Evolutionary conservation across 1,140 invertebrate genomes (phyloP).

Genomic region (Solenopsis invicta): DNA sequence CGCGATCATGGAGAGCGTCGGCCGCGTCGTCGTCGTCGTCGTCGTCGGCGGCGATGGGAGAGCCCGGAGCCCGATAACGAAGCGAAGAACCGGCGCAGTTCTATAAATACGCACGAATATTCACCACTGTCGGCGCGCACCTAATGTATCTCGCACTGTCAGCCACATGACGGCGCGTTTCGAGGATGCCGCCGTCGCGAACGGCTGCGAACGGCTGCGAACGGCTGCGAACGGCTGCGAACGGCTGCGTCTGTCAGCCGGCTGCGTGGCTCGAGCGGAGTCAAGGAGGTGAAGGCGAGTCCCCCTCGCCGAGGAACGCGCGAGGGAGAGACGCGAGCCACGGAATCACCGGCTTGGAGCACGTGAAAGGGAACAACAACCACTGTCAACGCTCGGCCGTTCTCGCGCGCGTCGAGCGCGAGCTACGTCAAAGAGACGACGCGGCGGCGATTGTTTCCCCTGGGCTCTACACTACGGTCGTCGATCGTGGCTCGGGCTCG

Average conservation of each 20-base stretch:
- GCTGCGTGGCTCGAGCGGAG: background rate
- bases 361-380: slow-evolving; percentile 1
- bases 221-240: too few relatives aligned
- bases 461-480: slow-evolving; percentile 69
- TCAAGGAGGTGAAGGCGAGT: background rate
- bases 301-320: background rate
- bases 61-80: slow-evolving; percentile 15
- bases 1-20: background rate
- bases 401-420: background rate
- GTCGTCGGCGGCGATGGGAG: background rate
- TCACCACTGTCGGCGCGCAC: slow-evolving; percentile 28
- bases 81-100: background rate
- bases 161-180: slow-evolving; percentile 43
- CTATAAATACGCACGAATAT: slow-evolving; percentile 56
- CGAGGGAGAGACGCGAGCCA: background rate
- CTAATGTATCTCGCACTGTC: slow-evolving; percentile 33
- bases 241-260: background rate
- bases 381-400: slow-evolving; percentile 21
- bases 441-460: slow-evolving; percentile 75
- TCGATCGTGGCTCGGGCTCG: slow-evolving; percentile 64
- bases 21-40: too few relatives aligned
- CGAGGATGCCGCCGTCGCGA: slow-evolving; percentile 10
- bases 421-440: slow-evolving; percentile 55
- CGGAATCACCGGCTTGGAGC: background rate
- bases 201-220: too few relatives aligned